A percentile compares a stretch with the other conserved stretches of the same genome.
These are phyloP conservation scores for Chloroceryle aenea DNA, from an alignment of 2,113 vertebrate genomes.

Conservation along the genomic window DNA sequence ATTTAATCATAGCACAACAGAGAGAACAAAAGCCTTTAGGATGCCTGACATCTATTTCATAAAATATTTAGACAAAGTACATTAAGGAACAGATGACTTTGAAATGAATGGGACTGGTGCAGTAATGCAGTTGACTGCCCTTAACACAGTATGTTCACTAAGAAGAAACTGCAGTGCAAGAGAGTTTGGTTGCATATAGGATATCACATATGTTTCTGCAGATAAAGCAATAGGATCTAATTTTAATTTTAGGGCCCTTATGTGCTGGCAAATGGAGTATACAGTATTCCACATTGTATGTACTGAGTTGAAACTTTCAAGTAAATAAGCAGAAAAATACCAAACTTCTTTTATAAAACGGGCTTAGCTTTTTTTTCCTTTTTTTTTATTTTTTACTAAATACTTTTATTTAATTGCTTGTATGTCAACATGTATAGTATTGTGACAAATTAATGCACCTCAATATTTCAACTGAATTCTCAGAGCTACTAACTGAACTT, in stretches of 20 bases:
- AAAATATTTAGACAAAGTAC: conserved; percentile 63
- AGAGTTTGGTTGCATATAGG: not conserved
- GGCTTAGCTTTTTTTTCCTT: too few species aligned
- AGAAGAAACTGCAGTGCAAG: not conserved
- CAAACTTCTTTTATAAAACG: not conserved
- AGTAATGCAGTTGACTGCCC: not conserved
- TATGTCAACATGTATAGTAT: not conserved
- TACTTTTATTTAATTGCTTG: not conserved
- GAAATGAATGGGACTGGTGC: not conserved
- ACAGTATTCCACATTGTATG: not conserved
- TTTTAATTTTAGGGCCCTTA: not conserved
- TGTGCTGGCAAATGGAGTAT: not conserved
- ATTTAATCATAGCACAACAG: conserved; percentile 51
- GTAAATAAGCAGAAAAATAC: not conserved
- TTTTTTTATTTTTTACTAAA: too few species aligned
- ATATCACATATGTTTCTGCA: not conserved
- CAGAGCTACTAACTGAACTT: not conserved
- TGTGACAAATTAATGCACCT: not conserved
- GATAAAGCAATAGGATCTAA: not conserved
- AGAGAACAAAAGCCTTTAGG: conserved; percentile 18
- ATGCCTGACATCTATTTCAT: conserved; percentile 47
- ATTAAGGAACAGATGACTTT: conserved; percentile 49
- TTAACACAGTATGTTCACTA: not conserved
- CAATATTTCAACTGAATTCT: not conserved
- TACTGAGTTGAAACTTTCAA: not conserved